Evolutionary conservation across 2,888 invertebrate genomes (phyloP).

Genomic region (Xylophagus ater): DNA sequence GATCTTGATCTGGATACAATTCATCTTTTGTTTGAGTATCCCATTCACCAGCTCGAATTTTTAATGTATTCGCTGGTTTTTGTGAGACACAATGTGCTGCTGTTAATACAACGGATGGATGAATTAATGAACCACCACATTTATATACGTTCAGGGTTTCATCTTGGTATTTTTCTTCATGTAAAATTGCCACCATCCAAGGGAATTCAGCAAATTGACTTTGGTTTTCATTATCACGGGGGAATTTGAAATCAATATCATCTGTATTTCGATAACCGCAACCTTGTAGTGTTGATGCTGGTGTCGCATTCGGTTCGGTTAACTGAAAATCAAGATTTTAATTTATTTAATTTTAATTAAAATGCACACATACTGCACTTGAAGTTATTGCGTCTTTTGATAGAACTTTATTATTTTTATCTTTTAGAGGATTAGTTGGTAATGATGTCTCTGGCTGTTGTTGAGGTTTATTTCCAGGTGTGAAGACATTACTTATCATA

Average conservation of each 20-base stretch:
- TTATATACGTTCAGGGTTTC: not conserved
- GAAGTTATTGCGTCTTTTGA: no score
- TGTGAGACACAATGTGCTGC: not conserved
- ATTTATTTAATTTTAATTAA: no score
- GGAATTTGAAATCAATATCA: slow-evolving; percentile 59
- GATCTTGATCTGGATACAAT: not conserved
- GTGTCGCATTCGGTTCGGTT: no score
- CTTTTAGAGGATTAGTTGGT: no score
- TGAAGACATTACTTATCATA: no score
- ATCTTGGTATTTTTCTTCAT: slow-evolving; percentile 15
- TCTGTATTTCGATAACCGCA: slow-evolving; percentile 58
- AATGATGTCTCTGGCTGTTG: no score
- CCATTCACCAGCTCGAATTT: not conserved
- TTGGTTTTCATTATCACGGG: slow-evolving; percentile 47
- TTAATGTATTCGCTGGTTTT: not conserved
- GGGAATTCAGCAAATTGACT: slow-evolving; percentile 37
- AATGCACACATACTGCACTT: no score
- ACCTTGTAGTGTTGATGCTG: slow-evolving; percentile 29
- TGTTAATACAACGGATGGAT: not conserved
- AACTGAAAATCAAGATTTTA: no score
- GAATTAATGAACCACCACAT: not conserved
- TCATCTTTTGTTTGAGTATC: not conserved
- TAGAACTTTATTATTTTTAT: no score
- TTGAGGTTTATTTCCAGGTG: no score
- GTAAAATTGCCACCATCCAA: slow-evolving; percentile 40